Base-by-base conservation (phyloP, 2,113 vertebrate species). In the Salvelinus alpinus region DNA sequence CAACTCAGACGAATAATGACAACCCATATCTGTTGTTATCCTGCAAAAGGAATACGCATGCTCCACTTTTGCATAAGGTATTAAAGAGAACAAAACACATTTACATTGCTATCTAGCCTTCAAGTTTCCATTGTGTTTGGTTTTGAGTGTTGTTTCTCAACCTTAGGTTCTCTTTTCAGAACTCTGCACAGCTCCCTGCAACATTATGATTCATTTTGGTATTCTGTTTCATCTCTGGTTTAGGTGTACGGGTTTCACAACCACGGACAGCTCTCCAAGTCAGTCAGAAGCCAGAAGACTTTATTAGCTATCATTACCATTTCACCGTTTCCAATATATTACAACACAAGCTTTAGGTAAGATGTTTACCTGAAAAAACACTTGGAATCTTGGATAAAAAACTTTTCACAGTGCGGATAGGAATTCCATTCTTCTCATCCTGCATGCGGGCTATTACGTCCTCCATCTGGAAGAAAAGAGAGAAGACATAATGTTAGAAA, bases 311-410 rank as follows among this genome's bases (percentile, higher is more conserved):
- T 9, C 38, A 44, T 44, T 47, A 71, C n/a, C 47, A 22, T 71
- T n/a, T 47, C 18, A 48, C 24, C 3, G 47, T 22, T 44, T 44
- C 3, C 38, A 38, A 2, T 18, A 20, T 57, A 20, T 13, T 20
- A 57, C 4, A 16, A 57, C 51, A 13, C 12, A 57, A 57, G 54
- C 20, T 57, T 57, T 20, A 57, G 54, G 13, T 57, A 20, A 60
- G 67, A 70, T n/a, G 82, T 95, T 96, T 95, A 99, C 97, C 97
- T 87, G 96, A 98, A 93, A 99, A 99, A 85, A 99, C 97, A 85
- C 97, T 99, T 79, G 97, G 97, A 77, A 98, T 99, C 95, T 97
- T 99, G 91, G 97, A 97, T 84, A 99, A 95, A 91, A 99, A 99
- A 90, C 97, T 98, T 94, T 99, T 99, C 88, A 99, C 97, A 27